These are phyloP conservation scores for Taurulus bubalis DNA, from an alignment of 2,113 vertebrate species.

Conservation along the genomic window DNA sequence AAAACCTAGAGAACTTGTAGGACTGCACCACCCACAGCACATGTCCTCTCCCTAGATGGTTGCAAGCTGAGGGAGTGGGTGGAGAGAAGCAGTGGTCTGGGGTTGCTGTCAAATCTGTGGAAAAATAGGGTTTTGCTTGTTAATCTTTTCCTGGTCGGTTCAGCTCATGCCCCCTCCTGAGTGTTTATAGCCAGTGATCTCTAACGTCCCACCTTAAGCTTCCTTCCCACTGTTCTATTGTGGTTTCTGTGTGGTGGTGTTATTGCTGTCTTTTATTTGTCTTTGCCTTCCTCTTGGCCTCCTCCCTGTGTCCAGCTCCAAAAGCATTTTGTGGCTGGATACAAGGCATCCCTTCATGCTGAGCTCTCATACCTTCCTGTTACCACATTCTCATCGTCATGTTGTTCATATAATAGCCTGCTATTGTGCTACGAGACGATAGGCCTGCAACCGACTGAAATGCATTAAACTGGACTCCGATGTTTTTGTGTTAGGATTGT, in stretches of 20 bases:
- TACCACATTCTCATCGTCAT: slow-evolving; percentile 31
- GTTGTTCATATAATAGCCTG: slow-evolving; percentile 41
- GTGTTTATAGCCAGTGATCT: slow-evolving; percentile 55
- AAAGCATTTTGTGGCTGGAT: slow-evolving; percentile 25
- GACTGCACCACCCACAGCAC: slow-evolving; percentile 45
- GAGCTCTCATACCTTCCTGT: slow-evolving; percentile 28
- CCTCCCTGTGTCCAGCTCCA: slow-evolving; percentile 31
- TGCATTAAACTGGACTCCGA: not conserved
- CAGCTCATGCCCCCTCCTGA: slow-evolving; percentile 57
- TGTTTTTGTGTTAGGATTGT: not conserved
- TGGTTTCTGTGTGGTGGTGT: slow-evolving; percentile 48
- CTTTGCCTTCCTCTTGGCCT: slow-evolving; percentile 32
- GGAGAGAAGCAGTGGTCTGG: slow-evolving; percentile 49
- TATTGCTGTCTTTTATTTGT: slow-evolving; percentile 43
- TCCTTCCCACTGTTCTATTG: slow-evolving; percentile 61
- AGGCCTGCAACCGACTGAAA: slow-evolving; percentile 21
- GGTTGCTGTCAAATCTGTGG: slow-evolving; percentile 63
- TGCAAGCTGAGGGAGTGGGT: slow-evolving; percentile 61
- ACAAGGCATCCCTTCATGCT: slow-evolving; percentile 12
- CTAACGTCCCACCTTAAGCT: slow-evolving; percentile 68
- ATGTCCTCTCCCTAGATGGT: slow-evolving; percentile 47
- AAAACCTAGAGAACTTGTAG: slow-evolving; percentile 24
- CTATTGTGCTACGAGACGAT: slow-evolving; percentile 25
- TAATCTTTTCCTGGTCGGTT: slow-evolving; percentile 62
- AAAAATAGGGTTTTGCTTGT: slow-evolving; percentile 69